Conservation (phyloP, 2,888 invertebrate species). For the Scaptomyza cyrtandrae region DNA sequence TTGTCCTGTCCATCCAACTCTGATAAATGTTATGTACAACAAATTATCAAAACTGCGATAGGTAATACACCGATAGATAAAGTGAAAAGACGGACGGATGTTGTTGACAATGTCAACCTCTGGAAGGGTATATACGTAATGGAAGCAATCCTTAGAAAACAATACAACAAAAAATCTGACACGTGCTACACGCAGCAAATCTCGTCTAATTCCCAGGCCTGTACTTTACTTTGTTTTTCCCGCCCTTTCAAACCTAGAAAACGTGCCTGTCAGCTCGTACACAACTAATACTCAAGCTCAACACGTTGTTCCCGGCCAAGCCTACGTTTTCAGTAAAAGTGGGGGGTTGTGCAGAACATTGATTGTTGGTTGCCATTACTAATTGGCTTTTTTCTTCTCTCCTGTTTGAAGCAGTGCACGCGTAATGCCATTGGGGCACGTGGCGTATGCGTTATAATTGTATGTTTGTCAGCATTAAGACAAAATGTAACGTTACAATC, state of each 20-base stretch:
- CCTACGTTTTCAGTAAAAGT: too few species aligned
- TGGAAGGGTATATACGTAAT: neutral
- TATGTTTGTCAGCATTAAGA: neutral
- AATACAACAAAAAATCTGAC: conserved; percentile 14
- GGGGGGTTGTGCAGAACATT: conserved; percentile 18
- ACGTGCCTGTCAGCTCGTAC: conserved; percentile 58
- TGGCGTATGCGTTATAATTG: conserved; percentile 44
- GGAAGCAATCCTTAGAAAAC: conserved; percentile 35
- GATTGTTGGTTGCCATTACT: conserved; percentile 43
- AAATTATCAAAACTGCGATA: too few species aligned
- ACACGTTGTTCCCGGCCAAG: conserved; percentile 23
- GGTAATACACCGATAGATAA: too few species aligned
- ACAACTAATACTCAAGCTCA: conserved; percentile 35
- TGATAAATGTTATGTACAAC: too few species aligned
- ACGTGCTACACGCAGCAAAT: conserved; percentile 65
- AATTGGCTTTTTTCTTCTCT: conserved; percentile 53
- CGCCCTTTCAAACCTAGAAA: conserved; percentile 12
- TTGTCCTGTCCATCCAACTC: too few species aligned
- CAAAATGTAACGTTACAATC: conserved; percentile 3
- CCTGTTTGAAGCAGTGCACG: conserved; percentile 3
- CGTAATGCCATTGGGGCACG: conserved; percentile 26
- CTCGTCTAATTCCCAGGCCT: conserved; percentile 57
- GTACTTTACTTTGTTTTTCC: conserved; percentile 19
- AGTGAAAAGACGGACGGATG: too few species aligned
- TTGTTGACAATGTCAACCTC: too few species aligned